Evolutionary conservation across 1,140 invertebrate species (phyloP).

Genomic region (Ceratina japonica): DNA sequence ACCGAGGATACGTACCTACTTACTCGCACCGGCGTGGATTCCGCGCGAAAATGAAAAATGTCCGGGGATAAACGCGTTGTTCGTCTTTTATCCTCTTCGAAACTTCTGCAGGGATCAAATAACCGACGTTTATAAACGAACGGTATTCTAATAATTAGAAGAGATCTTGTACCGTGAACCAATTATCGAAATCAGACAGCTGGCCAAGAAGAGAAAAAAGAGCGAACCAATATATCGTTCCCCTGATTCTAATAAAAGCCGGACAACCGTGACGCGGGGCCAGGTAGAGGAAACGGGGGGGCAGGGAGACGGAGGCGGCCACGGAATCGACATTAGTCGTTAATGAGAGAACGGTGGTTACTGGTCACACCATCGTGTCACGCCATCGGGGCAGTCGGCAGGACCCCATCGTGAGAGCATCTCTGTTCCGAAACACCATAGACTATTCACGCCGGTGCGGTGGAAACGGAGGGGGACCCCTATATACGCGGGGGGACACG

Average conservation of each 20-base stretch:
- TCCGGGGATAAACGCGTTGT: slow-evolving; percentile 52
- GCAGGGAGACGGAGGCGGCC: slow-evolving; percentile 15
- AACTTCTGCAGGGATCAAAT: not conserved
- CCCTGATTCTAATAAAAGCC: slow-evolving; percentile 54
- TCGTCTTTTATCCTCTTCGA: not conserved
- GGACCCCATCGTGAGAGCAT: slow-evolving; percentile 72
- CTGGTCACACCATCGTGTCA: slow-evolving; percentile 60
- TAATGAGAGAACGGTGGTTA: slow-evolving; percentile 62
- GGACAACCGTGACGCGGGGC: slow-evolving; percentile 40
- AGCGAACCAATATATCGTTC: not conserved
- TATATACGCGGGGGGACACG: slow-evolving; percentile 47
- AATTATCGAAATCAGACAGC: not conserved
- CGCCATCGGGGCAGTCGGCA: slow-evolving; percentile 59
- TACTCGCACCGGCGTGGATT: not conserved
- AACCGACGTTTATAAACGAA: not conserved
- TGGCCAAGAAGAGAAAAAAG: not conserved
- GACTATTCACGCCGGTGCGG: slow-evolving; percentile 48
- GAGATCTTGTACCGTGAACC: not conserved
- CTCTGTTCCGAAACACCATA: slow-evolving; percentile 68
- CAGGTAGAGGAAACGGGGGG: slow-evolving; percentile 48
- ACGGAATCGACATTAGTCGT: slow-evolving; percentile 59
- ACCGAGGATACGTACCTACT: slow-evolving; percentile 10
- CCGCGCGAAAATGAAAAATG: slow-evolving; percentile 59
- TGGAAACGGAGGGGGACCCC: slow-evolving; percentile 43
- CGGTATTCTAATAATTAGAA: not conserved